A percentile compares a stretch with the other conserved stretches of the same genome.
phyloP scores from a whole-genome alignment of 2,113 vertebrate genomes.

The Platycercus adscitus region DNA sequence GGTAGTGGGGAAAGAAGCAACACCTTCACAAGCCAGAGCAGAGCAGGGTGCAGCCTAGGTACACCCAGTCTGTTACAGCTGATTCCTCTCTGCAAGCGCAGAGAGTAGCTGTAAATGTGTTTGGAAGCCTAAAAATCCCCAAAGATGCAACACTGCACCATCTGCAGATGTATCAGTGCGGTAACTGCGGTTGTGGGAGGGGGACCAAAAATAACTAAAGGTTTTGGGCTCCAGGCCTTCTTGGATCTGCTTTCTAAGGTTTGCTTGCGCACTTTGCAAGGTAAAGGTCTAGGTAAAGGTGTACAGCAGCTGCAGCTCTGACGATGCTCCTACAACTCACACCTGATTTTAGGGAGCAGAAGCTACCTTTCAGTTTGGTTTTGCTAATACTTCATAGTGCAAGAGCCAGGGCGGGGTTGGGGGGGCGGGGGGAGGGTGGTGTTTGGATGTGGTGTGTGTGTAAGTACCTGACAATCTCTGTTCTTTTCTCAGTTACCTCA shows the following conservation, averaged over 20 bases:
- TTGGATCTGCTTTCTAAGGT: not conserved
- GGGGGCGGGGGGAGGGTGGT: too few relatives aligned
- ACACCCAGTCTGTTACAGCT: not conserved
- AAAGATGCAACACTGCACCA: not conserved
- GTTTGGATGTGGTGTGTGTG: not conserved
- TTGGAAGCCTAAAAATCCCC: not conserved
- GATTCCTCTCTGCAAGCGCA: not conserved
- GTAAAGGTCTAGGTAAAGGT: not conserved
- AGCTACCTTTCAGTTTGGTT: not conserved
- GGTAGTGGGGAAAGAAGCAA: not conserved
- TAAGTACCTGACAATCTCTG: not conserved
- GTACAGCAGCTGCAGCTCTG: not conserved
- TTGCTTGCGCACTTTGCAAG: not conserved
- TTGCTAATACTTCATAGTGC: not conserved
- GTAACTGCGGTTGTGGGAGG: not conserved
- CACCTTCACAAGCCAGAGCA: not conserved
- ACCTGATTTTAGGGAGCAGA: not conserved
- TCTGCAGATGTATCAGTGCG: not conserved
- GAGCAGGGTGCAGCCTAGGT: accelerated
- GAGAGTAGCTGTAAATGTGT: not conserved
- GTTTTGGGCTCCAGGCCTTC: not conserved
- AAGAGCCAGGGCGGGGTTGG: not conserved
- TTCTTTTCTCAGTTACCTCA: not conserved
- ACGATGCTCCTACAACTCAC: not conserved
- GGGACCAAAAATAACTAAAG: not conserved